phyloP scores from a whole-genome alignment of 2,113 vertebrate species.

The Pollachius pollachius region DNA sequence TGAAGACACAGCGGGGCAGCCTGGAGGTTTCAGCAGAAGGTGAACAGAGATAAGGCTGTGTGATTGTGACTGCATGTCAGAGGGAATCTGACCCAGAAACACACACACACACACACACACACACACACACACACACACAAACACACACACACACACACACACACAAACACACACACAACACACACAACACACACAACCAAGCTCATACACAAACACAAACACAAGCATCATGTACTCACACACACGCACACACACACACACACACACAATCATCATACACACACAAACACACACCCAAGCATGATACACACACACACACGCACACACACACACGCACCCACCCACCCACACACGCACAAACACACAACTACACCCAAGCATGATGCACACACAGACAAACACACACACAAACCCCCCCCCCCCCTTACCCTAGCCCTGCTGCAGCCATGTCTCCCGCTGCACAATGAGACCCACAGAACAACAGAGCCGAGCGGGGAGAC shows the following conservation, averaged over 20 bases:
- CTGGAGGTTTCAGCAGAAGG: slow-evolving; percentile 71
- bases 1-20: slow-evolving; percentile 59
- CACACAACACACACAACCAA: not conserved
- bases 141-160: slow-evolving; percentile 1
- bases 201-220: not conserved
- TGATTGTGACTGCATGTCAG: slow-evolving; percentile 72
- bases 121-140: slow-evolving; percentile 9
- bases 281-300: not conserved
- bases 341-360: too few species aligned
- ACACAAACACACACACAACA: not conserved
- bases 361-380: too few species aligned
- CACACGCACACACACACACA: too few species aligned
- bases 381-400: not conserved
- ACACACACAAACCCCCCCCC: not conserved
- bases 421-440: too few species aligned
- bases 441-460: too few species aligned
- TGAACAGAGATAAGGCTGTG: slow-evolving; percentile 71
- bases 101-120: slow-evolving; percentile 8
- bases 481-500: too few species aligned
- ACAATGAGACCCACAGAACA: too few species aligned
- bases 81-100: slow-evolving; percentile 56
- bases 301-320: not conserved
- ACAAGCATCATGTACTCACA: not conserved
- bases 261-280: too few species aligned
- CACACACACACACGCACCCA: too few species aligned